Evolutionary conservation across 2,888 invertebrate genomes (phyloP), one percentile per base, ranked within the genome.

Genomic region (Morpho achilles): DNA sequence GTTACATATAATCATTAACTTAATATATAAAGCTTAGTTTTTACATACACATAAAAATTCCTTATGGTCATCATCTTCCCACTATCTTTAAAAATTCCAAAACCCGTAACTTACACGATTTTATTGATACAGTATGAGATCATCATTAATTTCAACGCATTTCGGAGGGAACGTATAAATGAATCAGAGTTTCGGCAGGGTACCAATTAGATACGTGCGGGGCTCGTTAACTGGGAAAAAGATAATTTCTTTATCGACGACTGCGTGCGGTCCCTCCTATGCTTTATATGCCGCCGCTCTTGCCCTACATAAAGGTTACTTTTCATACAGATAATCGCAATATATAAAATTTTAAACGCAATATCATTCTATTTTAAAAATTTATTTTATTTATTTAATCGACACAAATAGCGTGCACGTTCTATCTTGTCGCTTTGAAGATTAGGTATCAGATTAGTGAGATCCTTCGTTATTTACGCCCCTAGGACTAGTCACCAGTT

Each of bases 211-310:
- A 64, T 61, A 63, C 60, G 61, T 62, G 61, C 66, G 64, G 66
- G 73, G 72, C 77, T 84, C 81, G 81, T 84, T 83, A 82, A 79
- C 72, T 70, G 69, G 74, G 76, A 79, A 79, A 76, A 71, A 74
- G 80, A 79, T 84, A 82, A 86, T 84, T 84, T 84, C 84, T 84
- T 83, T 81, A 86, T 84, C 82, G 64, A 61, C 64, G 75, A 75
- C 76, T 77, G 81, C 75, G 84, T 82, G 84, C 78, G 83, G 84
- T 84, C 84, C 76, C 69, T 61, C 58, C 71, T 65, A 68, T 69
- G 72, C 76, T 77, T 77, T 80, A 65, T 65, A 48, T 51, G 56
- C 40, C 48, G 60, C 68, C 60, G 59, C 60, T 61, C 44, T 32
- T 16, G 8, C 49, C 44, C 39, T 44, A 23, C 16, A 49, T 50